A percentile compares a stretch with the other conserved stretches of the same genome.
Evolutionary conservation across 64 coral and sea anemone genomes (phyloP).

Genomic region (Actinia tenebrosa): DNA sequence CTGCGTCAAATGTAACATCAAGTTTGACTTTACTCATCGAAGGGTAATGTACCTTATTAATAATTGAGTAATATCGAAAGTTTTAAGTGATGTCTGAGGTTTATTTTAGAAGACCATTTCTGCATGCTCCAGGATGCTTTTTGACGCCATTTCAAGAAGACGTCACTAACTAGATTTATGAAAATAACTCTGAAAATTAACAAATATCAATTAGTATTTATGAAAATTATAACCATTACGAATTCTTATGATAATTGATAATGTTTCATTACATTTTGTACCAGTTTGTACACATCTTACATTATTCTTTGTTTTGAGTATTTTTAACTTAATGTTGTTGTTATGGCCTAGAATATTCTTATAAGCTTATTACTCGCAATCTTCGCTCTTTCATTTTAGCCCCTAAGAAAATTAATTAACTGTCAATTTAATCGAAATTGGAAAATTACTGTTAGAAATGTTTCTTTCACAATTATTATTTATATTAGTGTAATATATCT

Average conservation of each 20-base stretch:
- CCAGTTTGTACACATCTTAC: not conserved
- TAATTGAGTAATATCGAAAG: not conserved
- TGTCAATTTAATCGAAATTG: too few species aligned
- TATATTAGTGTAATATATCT: not conserved
- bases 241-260: not conserved
- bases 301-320: not conserved
- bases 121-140: not conserved
- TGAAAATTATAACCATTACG: not conserved
- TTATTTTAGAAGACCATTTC: not conserved
- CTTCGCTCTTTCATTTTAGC: not conserved
- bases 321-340: not conserved
- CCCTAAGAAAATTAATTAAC: not conserved
- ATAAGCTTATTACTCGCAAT: not conserved
- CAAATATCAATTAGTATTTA: not conserved
- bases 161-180: not conserved
- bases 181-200: not conserved
- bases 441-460: too few species aligned
- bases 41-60: constrained; percentile 47
- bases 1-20: constrained; percentile 83
- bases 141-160: not conserved
- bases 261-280: not conserved
- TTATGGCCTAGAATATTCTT: not conserved
- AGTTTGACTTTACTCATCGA: constrained; percentile 92
- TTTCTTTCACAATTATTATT: not conserved
- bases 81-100: not conserved